Percentiles rank a stretch among this genome's conserved stretches.
Conservation (phyloP, 2,797 vertebrate species). For the Craterocephalus amniculus region DNA sequence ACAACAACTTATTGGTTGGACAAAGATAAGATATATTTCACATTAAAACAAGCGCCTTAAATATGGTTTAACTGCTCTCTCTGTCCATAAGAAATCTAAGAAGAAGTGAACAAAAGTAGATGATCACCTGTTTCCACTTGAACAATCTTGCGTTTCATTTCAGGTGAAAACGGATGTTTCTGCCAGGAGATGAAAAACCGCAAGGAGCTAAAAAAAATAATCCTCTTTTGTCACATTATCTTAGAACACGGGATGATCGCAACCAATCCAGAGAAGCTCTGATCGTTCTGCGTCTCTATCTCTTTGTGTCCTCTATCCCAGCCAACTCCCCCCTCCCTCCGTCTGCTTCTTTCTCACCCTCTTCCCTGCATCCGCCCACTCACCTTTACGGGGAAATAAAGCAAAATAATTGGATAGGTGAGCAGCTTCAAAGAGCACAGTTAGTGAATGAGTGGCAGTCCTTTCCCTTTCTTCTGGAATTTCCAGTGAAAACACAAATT, state of each 20-base stretch:
- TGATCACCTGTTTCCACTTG: slow-evolving; percentile 73
- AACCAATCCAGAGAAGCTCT: slow-evolving; percentile 46
- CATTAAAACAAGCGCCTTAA: slow-evolving; percentile 2
- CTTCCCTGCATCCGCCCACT: slow-evolving; percentile 68
- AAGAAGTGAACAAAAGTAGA: slow-evolving; percentile 16
- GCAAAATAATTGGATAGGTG: slow-evolving; percentile 51
- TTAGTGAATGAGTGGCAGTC: slow-evolving; percentile 32
- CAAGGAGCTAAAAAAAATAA: slow-evolving; percentile 16
- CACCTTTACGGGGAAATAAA: slow-evolving; percentile 64
- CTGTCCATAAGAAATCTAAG: neutral
- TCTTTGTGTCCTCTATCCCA: slow-evolving; percentile 13
- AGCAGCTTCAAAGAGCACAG: slow-evolving; percentile 46
- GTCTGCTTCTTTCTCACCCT: slow-evolving; percentile 61
- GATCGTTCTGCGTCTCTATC: slow-evolving; percentile 43
- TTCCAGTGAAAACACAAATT: slow-evolving; percentile 32
- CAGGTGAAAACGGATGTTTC: slow-evolving; percentile 17
- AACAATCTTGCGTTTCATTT: slow-evolving; percentile 46
- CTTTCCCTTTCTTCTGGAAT: slow-evolving; percentile 20
- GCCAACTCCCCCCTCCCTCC: slow-evolving; percentile 35
- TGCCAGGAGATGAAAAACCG: slow-evolving; percentile 1
- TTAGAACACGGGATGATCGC: slow-evolving; percentile 38
- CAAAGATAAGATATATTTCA: neutral
- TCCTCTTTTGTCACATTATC: slow-evolving; percentile 52
- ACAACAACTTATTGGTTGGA: neutral
- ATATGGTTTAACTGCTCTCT: neutral